Conservation (phyloP, 2,888 invertebrate genomes). For the Thumatha senex region DNA sequence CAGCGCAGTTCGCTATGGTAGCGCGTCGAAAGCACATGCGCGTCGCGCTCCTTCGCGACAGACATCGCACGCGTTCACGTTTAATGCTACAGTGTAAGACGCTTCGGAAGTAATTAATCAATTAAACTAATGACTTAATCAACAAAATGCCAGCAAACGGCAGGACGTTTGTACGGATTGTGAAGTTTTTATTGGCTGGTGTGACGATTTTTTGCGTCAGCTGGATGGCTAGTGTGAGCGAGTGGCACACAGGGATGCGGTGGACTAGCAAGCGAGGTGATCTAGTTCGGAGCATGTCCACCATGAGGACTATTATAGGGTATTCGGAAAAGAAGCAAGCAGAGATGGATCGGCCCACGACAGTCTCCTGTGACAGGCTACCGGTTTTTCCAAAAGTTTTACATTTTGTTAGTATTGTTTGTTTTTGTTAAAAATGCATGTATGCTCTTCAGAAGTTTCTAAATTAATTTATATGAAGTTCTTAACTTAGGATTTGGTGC, state of each 20-base stretch:
- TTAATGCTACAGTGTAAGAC: constrained; percentile 22
- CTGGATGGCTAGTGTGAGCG: constrained; percentile 72
- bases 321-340: constrained; percentile 83
- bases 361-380: constrained; percentile 68
- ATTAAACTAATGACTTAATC: constrained; percentile 40
- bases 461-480: no score
- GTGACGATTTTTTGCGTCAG: constrained; percentile 72
- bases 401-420: constrained; percentile 61
- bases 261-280: constrained; percentile 49
- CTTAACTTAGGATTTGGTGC: no score
- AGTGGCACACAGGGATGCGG: constrained; percentile 63
- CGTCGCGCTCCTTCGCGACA: constrained; percentile 42
- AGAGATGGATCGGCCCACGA: constrained; percentile 74
- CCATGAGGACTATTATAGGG: constrained; percentile 84
- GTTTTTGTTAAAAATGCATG: not conserved
- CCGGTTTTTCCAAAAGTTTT: constrained; percentile 63
- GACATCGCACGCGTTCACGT: constrained; percentile 36
- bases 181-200: constrained; percentile 67
- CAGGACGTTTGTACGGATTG: constrained; percentile 62
- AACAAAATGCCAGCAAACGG: constrained; percentile 54
- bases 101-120: constrained; percentile 26
- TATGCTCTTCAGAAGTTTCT: not conserved
- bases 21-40: constrained; percentile 75
- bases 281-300: constrained; percentile 44
- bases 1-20: constrained; percentile 77